Evolutionary conservation across 35 echinoderm and acorn worm genomes (phyloP), one percentile per base, ranked within the genome.

Genomic region (Apostichopus californicus): DNA sequence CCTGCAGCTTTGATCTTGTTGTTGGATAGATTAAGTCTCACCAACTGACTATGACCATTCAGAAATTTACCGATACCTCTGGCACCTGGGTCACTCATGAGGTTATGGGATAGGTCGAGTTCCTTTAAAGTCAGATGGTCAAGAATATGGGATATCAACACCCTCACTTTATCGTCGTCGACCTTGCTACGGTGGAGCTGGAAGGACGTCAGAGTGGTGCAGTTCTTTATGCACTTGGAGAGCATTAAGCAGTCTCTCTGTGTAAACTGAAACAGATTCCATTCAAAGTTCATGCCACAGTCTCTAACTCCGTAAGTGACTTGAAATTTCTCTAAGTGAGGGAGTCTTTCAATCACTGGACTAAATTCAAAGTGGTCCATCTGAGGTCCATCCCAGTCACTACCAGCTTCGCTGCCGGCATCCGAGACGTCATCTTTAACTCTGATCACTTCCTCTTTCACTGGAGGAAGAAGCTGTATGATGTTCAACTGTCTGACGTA

Each of bases 261-360:
- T 5, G 97, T 98, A 82, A 98, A 98, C 77, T 96, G 95, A 77
- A 98, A 98, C 17, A 98, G 83, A 66, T 98, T 98, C 97, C 97
- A 98, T 86, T 98, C 97, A 89, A 98, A 98, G 95, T 98, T 98
- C 97, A 98, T 98, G 18, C 97, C 97, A 53, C 97, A 98, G 89
- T 98, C 97, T 61, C 90, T 75, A 1, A 98, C 97, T 54, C 97
- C 97, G 25, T 98, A 98, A 7, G 97, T 98, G 9, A 98, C 88
- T 61, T 92, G 92, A 25, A 98, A 94, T 83, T 98, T 95, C 75
- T 94, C 90, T 9, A 98, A 63, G 80, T 87, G 80, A 6, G 97
- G 97, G 5, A 98, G 93, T 72, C 94, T 98, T 34, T 94, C 93
- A 24, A 95, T 90, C 20, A 96, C 93, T 5, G 91, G 90, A 46